Conservation (phyloP, 2,888 invertebrate genomes). For the Theretra japonica region DNA sequence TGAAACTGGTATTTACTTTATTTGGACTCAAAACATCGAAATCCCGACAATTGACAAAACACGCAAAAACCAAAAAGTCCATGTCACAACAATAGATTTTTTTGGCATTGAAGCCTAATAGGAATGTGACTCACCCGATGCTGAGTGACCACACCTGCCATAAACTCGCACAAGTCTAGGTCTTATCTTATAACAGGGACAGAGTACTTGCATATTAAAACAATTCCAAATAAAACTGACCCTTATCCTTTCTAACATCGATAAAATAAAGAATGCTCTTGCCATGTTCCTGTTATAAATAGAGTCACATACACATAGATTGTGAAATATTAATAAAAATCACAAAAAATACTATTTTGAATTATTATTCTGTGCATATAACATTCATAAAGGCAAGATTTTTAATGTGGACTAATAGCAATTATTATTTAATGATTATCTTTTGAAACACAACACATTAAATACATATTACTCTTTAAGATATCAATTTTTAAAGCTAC, state of each 20-base stretch:
- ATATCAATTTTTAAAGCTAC: not conserved
- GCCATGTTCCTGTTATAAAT: slow-evolving; percentile 9
- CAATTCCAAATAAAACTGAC: not conserved
- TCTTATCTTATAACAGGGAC: not conserved
- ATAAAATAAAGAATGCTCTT: slow-evolving; percentile 12
- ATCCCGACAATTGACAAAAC: too few relatives aligned
- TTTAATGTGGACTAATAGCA: not conserved
- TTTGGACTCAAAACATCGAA: too few relatives aligned
- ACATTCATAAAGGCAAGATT: slow-evolving; percentile 7
- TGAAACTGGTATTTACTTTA: too few relatives aligned
- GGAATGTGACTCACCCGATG: too few relatives aligned
- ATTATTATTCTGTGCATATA: not conserved
- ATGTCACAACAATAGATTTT: too few relatives aligned
- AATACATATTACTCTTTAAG: not conserved
- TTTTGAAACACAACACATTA: not conserved
- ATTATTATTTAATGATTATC: slow-evolving; percentile 2
- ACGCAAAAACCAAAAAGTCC: too few relatives aligned
- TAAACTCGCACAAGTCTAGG: too few relatives aligned
- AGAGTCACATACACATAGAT: not conserved
- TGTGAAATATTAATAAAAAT: not conserved
- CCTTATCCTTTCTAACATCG: not conserved
- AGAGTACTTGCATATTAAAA: not conserved
- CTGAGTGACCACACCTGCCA: too few relatives aligned
- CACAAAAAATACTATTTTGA: not conserved
- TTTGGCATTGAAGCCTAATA: too few relatives aligned